A percentile compares a stretch with the other conserved stretches of the same genome.
Evolutionary conservation across 2,888 invertebrate species (phyloP).

Genomic region (Teinopalpus imperialis): DNA sequence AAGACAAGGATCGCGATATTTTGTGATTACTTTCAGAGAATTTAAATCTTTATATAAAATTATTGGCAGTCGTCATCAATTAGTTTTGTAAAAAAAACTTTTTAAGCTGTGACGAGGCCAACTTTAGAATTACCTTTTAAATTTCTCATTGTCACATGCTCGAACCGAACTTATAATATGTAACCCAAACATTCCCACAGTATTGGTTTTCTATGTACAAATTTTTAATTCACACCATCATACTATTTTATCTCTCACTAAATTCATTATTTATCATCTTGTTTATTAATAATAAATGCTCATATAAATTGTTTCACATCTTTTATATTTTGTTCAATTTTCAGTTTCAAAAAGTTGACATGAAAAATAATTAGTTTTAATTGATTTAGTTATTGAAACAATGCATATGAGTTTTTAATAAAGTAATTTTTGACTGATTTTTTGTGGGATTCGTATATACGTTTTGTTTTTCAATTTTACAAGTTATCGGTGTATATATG

Average conservation of each 20-base stretch:
- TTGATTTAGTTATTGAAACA: constrained; percentile 7
- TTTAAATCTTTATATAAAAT: constrained; percentile 26
- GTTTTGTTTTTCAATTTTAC: constrained; percentile 10
- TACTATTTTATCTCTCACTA: constrained; percentile 27
- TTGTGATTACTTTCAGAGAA: not conserved
- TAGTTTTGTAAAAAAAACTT: constrained; percentile 74
- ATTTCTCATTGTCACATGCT: constrained; percentile 28
- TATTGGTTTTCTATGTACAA: constrained; percentile 55
- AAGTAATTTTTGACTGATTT: constrained; percentile 23
- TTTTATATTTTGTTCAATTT: constrained; percentile 12
- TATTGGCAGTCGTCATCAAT: constrained; percentile 57
- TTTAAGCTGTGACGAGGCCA: constrained; percentile 69
- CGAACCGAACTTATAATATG: constrained; percentile 32
- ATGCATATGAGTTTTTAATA: constrained; percentile 9
- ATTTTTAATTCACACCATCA: constrained; percentile 26
- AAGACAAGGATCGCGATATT: too few relatives aligned
- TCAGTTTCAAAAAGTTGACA: too few relatives aligned
- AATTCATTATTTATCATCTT: constrained; percentile 24
- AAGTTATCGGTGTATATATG: not conserved
- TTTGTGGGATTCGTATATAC: constrained; percentile 15
- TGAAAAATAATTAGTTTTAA: too few relatives aligned
- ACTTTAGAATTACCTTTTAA: constrained; percentile 34
- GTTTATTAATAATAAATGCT: constrained; percentile 13
- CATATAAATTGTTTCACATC: constrained; percentile 28
- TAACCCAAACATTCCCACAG: constrained; percentile 65